A percentile compares a stretch with the other conserved stretches of the same genome.
Conservation (phyloP, 2,797 vertebrate genomes). For the Epinephelus awoara region DNA sequence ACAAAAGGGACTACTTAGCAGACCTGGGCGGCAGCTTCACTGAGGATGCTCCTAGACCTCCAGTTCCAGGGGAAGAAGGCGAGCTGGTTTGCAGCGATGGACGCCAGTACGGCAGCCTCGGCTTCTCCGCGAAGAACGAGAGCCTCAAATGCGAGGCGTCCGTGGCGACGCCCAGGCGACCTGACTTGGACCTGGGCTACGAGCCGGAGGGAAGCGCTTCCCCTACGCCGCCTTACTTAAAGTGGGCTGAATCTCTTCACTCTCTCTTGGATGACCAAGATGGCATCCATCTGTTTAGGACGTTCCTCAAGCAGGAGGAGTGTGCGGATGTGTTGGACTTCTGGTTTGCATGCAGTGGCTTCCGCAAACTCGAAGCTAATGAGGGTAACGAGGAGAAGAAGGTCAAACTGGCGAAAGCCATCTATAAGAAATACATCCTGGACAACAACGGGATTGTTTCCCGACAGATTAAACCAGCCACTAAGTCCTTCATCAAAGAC, state of each 20-base stretch:
- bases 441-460: slow-evolving; percentile 95
- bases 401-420: slow-evolving; percentile 95
- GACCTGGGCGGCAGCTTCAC: slow-evolving; percentile 95
- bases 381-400: slow-evolving; percentile 94
- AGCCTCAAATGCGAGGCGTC: slow-evolving; percentile 90
- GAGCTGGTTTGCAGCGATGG: slow-evolving; percentile 91
- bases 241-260: slow-evolving; percentile 97
- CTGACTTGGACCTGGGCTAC: slow-evolving; percentile 96
- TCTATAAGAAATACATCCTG: slow-evolving; percentile 97
- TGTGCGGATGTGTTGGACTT: slow-evolving; percentile 97
- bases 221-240: slow-evolving; percentile 96
- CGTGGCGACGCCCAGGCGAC: slow-evolving; percentile 93
- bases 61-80: slow-evolving; percentile 97
- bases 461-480: slow-evolving; percentile 95
- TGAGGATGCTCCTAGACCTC: slow-evolving; percentile 97
- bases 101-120: slow-evolving; percentile 84
- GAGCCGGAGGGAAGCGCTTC: slow-evolving; percentile 98
- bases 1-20: slow-evolving; percentile 90
- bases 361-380: slow-evolving; percentile 92
- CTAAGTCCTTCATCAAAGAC: slow-evolving; percentile 98
- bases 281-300: slow-evolving; percentile 95
- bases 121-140: slow-evolving; percentile 89
- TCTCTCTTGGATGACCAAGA: slow-evolving; percentile 98
- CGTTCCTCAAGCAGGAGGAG: slow-evolving; percentile 95
- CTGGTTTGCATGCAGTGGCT: slow-evolving; percentile 99